Conservation (phyloP, 2,888 invertebrate genomes). For the Aspidiotus rigidus region DNA sequence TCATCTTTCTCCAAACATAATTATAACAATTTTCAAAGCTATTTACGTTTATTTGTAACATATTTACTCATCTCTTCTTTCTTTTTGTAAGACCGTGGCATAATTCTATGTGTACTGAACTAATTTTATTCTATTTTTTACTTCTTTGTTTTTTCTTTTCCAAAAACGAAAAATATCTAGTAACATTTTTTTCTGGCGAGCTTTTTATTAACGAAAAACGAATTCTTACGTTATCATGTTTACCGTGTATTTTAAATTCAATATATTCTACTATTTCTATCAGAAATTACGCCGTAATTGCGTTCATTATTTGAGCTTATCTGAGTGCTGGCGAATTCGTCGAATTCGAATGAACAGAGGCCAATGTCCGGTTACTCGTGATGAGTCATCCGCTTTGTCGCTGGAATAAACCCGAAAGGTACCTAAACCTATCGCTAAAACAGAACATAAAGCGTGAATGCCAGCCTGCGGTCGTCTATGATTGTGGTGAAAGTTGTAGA, state of each 20-base stretch:
- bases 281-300: too few relatives aligned
- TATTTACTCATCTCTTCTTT: too few relatives aligned
- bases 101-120: background rate
- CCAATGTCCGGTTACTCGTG: background rate
- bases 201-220: background rate
- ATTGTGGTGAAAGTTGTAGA: background rate
- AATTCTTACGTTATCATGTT: constrained; percentile 3
- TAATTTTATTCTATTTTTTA: background rate
- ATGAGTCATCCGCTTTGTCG: background rate
- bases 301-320: too few relatives aligned
- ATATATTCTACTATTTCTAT: background rate
- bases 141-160: background rate
- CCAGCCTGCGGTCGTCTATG: background rate
- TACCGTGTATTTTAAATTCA: constrained; percentile 2
- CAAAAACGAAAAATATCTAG: background rate
- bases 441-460: background rate
- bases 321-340: background rate
- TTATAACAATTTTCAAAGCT: too few relatives aligned
- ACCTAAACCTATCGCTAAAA: background rate
- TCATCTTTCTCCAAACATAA: too few relatives aligned
- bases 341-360: background rate
- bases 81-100: background rate
- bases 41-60: too few relatives aligned
- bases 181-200: background rate
- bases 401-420: background rate